Evolutionary conservation across 1,140 invertebrate species (phyloP), one percentile per base, ranked within the genome.

Genomic region (Grapholita molesta): DNA sequence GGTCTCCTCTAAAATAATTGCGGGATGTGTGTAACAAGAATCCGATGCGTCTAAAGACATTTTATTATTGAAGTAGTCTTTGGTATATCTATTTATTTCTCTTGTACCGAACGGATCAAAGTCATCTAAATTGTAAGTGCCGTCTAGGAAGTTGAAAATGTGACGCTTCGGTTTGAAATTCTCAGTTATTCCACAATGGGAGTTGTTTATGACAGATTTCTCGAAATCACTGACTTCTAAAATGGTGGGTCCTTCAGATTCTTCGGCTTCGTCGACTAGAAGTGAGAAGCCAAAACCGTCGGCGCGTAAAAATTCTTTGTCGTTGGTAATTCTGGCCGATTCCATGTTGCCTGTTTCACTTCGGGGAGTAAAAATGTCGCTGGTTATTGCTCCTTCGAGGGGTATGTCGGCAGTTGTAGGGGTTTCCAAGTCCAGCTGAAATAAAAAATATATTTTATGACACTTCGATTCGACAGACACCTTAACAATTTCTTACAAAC

Each of bases 71-170:
- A 91, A 88, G 70, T 85, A 77, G 71, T 88, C 82, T 57, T 80
- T 84, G 0, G 84, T 76, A 70, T 76, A 89, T 4, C 64, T 73
- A 4, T 79, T 71, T 12, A 84, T 75, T 12, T 83, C 72, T 70
- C 85, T 89, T 0, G 92, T 77, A 21, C 90, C 90, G 35, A 92
- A 93, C 3, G 92, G 89, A 83, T 92, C 89, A 25, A 93, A 92
- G 33, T 85, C 71, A 8, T 89, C 84, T 21, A 92, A 79, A 77
- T 74, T 86, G 61, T 92, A 88, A 6, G 86, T 81, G 5, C 89
- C 86, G 67, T 89, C 85, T 67, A 88, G 71, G 12, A 91, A 81
- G 68, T 90, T 92, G 67, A 90, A 88, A 21, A 88, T 75, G 7
- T 85, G 82, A 28, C 79, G 73, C 72, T 74, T 82, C 5, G 69